These are phyloP conservation scores for Dendrocincla fuliginosa DNA, from an alignment of 2,797 vertebrate species.

Conservation along the genomic window DNA sequence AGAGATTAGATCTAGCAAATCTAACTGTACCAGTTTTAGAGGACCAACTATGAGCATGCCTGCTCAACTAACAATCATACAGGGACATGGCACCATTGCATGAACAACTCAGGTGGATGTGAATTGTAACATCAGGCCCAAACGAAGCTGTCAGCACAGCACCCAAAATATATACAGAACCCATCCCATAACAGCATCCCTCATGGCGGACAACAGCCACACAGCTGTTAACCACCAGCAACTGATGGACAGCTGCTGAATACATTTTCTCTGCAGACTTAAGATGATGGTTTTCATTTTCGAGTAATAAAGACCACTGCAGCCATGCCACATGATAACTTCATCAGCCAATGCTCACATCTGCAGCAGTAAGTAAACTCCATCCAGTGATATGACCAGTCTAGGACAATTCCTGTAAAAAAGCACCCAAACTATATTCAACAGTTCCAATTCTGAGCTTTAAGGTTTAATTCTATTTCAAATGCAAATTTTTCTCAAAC, in stretches of 20 bases:
- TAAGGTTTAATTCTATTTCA: neutral
- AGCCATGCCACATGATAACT: neutral
- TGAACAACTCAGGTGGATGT: neutral
- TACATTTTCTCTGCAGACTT: neutral
- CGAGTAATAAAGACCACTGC: neutral
- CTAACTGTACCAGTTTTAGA: neutral
- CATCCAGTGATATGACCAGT: neutral
- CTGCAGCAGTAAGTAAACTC: neutral
- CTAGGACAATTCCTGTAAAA: neutral
- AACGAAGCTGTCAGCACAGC: neutral
- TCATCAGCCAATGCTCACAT: neutral
- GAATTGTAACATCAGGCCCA: neutral
- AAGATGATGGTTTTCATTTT: neutral
- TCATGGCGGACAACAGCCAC: neutral
- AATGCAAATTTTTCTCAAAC: neutral
- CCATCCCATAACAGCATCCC: neutral
- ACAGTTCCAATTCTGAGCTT: neutral
- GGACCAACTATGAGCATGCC: fast-evolving
- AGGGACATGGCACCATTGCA: fast-evolving
- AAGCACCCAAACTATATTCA: neutral
- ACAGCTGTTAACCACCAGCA: neutral
- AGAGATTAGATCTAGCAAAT: neutral
- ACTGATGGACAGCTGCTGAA: neutral
- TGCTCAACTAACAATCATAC: neutral
- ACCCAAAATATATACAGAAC: neutral